Evolutionary conservation across 2,113 vertebrate genomes (phyloP).

Genomic region (Daboia siamensis): DNA sequence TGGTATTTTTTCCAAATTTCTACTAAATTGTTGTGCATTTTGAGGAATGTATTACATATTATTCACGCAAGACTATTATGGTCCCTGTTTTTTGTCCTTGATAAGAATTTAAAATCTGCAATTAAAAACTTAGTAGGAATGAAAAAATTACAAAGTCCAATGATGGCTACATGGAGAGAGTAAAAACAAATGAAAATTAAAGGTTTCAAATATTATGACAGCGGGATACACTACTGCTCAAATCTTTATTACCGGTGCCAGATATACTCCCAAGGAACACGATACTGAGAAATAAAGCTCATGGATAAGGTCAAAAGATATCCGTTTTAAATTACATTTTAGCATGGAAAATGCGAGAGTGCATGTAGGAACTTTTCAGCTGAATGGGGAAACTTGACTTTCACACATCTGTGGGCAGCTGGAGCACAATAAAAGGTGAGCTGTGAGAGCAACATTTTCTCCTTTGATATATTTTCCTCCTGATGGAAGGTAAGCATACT

Average conservation of each 20-base stretch:
- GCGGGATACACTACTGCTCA: not conserved
- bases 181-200: not conserved
- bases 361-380: not conserved
- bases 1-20: conserved; percentile 37
- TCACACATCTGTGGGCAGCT: not conserved
- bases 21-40: conserved; percentile 25
- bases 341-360: not conserved
- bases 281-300: not conserved
- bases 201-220: not conserved
- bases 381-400: not conserved
- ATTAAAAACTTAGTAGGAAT: conserved; percentile 5
- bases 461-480: not conserved
- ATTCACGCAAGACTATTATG: conserved; percentile 21
- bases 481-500: not conserved
- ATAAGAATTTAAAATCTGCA: not conserved
- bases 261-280: not conserved
- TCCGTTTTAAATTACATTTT: not conserved
- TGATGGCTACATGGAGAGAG: not conserved
- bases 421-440: not conserved
- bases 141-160: conserved; percentile 18
- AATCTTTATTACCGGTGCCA: not conserved
- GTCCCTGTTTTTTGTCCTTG: not conserved
- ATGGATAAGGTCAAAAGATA: conserved; percentile 2
- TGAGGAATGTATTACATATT: conserved; percentile 19
- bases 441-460: not conserved